Evolutionary conservation across 2,113 vertebrate species (phyloP).

Genomic region (Clupea harengus): DNA sequence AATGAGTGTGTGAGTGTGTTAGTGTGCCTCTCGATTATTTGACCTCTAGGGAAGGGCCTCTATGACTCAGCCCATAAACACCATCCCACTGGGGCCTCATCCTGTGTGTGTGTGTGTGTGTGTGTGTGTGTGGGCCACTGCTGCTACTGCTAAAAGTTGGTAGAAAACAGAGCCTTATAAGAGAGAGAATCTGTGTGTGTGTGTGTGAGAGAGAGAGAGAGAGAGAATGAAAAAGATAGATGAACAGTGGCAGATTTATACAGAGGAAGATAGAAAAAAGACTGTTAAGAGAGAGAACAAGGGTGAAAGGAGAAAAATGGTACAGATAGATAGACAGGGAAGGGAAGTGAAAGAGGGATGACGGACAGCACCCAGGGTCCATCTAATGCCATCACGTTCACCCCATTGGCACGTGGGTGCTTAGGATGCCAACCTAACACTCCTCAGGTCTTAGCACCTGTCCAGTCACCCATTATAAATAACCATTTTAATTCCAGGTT

Average conservation of each 20-base stretch:
- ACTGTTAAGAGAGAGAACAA: neutral
- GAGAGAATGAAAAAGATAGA: neutral
- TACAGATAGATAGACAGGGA: neutral
- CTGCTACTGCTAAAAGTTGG: too few species aligned
- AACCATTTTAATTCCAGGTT: neutral
- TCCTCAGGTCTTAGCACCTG: neutral
- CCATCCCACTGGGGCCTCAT: neutral
- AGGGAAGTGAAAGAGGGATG: neutral
- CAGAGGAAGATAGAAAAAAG: too few species aligned
- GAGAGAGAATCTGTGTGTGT: neutral
- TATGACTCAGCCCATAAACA: neutral
- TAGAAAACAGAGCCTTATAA: too few species aligned
- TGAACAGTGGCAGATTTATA: neutral
- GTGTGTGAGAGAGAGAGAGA: neutral
- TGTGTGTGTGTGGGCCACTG: conserved; percentile 11
- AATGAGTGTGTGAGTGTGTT: neutral
- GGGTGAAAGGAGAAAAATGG: neutral
- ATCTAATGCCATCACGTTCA: neutral
- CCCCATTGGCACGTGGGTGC: neutral
- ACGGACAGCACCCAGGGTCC: neutral
- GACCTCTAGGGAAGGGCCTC: neutral
- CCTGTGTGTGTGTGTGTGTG: conserved; percentile 16
- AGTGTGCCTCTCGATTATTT: neutral
- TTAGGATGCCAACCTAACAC: neutral
- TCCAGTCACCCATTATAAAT: neutral